Evolutionary conservation across 2,797 vertebrate genomes (phyloP).

Genomic region (Paramormyrops hopkinsi): DNA sequence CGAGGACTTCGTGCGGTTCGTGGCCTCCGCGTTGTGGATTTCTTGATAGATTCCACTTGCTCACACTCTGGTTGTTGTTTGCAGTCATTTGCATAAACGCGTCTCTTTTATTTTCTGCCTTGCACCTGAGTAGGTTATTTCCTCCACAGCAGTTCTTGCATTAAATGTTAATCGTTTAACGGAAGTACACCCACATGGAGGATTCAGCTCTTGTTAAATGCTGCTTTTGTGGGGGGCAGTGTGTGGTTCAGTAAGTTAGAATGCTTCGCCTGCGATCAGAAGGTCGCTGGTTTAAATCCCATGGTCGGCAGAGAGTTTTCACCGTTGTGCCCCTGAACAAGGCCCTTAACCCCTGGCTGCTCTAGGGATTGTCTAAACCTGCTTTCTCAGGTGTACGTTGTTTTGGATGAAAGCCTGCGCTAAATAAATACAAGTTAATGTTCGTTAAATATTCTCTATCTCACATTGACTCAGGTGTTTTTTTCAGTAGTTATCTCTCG

Average conservation of each 20-base stretch:
- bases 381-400: neutral
- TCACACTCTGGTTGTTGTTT: neutral
- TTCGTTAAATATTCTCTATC: neutral
- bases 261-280: neutral
- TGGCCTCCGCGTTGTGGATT: neutral
- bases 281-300: slow-evolving; percentile 3
- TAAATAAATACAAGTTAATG: neutral
- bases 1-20: neutral
- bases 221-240: neutral
- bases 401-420: neutral
- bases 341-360: neutral
- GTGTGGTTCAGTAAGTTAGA: neutral
- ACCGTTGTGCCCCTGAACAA: neutral
- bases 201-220: neutral
- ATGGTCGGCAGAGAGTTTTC: neutral
- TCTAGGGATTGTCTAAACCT: neutral
- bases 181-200: neutral
- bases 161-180: neutral
- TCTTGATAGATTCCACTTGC: neutral
- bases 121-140: neutral
- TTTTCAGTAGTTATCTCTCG: neutral
- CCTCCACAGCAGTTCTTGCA: neutral
- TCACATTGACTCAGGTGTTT: neutral
- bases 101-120: neutral
- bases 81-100: neutral